These are phyloP conservation scores for Lucilia sericata DNA, from an alignment of 1,140 invertebrate genomes.

Conservation along the genomic window DNA sequence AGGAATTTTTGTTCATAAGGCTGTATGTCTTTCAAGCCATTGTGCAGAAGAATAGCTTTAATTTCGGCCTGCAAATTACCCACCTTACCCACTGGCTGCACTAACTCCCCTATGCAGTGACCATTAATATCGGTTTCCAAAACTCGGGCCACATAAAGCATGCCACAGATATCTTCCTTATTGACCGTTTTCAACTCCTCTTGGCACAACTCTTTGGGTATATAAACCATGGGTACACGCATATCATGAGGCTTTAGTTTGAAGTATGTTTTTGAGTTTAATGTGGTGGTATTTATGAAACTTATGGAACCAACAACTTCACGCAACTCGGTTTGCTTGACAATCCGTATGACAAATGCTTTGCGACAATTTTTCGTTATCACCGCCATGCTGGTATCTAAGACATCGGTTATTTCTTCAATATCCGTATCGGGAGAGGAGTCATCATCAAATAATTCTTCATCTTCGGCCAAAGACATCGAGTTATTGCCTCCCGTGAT, in stretches of 20 bases:
- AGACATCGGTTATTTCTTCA: constrained; percentile 51
- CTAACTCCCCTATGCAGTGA: constrained; percentile 74
- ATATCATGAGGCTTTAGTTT: constrained; percentile 62
- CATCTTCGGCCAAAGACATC: constrained; percentile 50
- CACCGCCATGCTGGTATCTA: constrained; percentile 47
- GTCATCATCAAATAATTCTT: constrained; percentile 54
- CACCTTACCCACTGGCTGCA: constrained; percentile 77
- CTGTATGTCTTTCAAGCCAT: constrained; percentile 73
- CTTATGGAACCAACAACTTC: constrained; percentile 62
- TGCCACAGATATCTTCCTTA: constrained; percentile 60
- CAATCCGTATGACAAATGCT: constrained; percentile 60
- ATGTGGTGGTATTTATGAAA: constrained; percentile 58
- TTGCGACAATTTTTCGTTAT: constrained; percentile 59
- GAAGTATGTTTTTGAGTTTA: constrained; percentile 56
- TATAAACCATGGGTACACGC: constrained; percentile 61
- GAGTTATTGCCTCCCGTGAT: constrained; percentile 58
- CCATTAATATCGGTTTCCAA: constrained; percentile 76
- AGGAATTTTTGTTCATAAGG: constrained; percentile 62
- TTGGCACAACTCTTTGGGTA: constrained; percentile 52
- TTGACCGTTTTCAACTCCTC: constrained; percentile 51
- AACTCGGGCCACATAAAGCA: constrained; percentile 79
- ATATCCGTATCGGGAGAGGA: constrained; percentile 57
- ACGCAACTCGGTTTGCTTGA: constrained; percentile 59
- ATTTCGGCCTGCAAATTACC: constrained; percentile 83
- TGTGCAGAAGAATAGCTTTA: constrained; percentile 81